phyloP scores from a whole-genome alignment of 1,140 invertebrate species.

The Ceratosolen fusciceps region DNA sequence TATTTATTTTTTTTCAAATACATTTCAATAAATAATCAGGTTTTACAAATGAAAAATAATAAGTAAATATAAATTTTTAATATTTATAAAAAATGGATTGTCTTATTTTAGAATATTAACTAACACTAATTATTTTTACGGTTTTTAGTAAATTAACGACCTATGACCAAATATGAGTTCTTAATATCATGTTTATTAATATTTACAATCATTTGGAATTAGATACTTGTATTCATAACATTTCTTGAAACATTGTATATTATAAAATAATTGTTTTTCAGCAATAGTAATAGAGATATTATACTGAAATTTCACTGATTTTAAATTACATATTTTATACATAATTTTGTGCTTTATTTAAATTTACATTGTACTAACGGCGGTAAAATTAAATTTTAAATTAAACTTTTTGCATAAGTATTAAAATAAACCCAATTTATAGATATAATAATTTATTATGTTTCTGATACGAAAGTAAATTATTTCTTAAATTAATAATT shows the following conservation, averaged over 20 bases:
- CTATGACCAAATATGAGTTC: not conserved
- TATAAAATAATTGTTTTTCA: not conserved
- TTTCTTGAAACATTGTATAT: not conserved
- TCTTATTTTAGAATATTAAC: not conserved
- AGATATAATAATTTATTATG: too few relatives aligned
- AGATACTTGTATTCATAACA: not conserved
- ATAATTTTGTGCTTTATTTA: too few relatives aligned
- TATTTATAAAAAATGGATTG: not conserved
- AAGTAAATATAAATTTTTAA: not conserved
- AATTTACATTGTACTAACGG: too few relatives aligned
- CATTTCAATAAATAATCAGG: not conserved
- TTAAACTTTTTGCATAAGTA: too few relatives aligned
- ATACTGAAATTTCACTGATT: too few relatives aligned
- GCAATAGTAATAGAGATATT: not conserved
- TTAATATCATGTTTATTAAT: conserved; percentile 27
- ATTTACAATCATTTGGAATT: conserved; percentile 28
- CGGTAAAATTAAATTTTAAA: too few relatives aligned
- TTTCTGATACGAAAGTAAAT: too few relatives aligned
- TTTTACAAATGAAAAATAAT: not conserved
- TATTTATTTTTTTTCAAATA: not conserved
- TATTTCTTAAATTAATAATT: too few relatives aligned
- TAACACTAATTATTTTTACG: not conserved
- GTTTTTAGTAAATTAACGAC: not conserved
- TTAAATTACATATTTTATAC: too few relatives aligned
- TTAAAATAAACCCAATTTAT: too few relatives aligned